Evolutionary conservation across 2,113 vertebrate genomes (phyloP).

Genomic region (Siniperca knerii): DNA sequence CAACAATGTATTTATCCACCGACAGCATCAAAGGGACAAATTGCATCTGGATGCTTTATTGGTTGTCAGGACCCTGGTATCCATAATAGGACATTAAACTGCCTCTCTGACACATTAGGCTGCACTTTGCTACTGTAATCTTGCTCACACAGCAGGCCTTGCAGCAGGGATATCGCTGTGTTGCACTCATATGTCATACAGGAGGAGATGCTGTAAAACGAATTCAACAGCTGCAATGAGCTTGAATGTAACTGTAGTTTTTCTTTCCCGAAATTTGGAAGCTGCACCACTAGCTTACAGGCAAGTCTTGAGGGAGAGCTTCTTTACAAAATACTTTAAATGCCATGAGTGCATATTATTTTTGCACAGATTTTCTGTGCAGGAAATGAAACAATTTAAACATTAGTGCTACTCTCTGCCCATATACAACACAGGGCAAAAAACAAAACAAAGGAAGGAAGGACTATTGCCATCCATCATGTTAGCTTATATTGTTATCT

Average conservation of each 20-base stretch:
- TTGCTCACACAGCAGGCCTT: constrained; percentile 59
- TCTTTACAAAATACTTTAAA: background rate
- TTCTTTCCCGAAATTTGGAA: constrained; percentile 4
- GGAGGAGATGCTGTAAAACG: constrained; percentile 26
- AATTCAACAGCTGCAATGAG: constrained; percentile 41
- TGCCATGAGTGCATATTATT: background rate
- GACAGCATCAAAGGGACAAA: constrained; percentile 60
- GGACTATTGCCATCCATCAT: constrained; percentile 6
- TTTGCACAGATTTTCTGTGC: background rate
- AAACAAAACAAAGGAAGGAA: background rate
- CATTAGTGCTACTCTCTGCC: background rate
- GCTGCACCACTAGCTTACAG: background rate
- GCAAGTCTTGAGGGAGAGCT: background rate
- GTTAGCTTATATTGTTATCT: background rate
- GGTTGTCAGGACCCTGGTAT: constrained; percentile 63
- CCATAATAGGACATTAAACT: constrained; percentile 73
- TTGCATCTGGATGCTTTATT: constrained; percentile 70
- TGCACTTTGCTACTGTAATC: constrained; percentile 68
- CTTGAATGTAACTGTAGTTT: constrained; percentile 1
- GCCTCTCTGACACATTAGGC: constrained; percentile 69
- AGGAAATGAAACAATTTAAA: constrained; percentile 1
- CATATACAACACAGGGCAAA: background rate
- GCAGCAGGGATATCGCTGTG: constrained; percentile 30
- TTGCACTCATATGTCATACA: constrained; percentile 44
- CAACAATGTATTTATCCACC: constrained; percentile 36